These are phyloP conservation scores for Scaptomyza graminum DNA, from an alignment of 1,140 invertebrate genomes.

Conservation along the genomic window DNA sequence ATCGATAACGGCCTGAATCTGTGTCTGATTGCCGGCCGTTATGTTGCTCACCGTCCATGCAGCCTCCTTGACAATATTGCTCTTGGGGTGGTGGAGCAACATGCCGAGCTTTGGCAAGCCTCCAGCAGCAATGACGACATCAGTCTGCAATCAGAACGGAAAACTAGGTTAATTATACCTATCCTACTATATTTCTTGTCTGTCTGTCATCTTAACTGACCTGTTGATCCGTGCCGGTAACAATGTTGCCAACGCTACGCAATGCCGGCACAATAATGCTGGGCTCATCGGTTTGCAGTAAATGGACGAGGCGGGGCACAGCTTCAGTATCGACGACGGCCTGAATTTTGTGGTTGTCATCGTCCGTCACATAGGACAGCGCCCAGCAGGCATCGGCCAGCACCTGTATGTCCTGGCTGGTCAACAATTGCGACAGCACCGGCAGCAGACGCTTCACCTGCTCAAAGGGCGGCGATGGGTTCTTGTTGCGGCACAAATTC, in stretches of 20 bases:
- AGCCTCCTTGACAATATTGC: slow-evolving; percentile 94
- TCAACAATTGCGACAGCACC: slow-evolving; percentile 90
- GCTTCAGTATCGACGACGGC: slow-evolving; percentile 89
- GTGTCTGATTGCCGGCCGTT: slow-evolving; percentile 96
- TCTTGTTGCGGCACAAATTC: slow-evolving; percentile 96
- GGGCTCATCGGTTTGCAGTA: slow-evolving; percentile 89
- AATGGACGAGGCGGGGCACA: slow-evolving; percentile 90
- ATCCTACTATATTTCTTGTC: no score
- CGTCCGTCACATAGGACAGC: slow-evolving; percentile 97
- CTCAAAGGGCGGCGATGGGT: slow-evolving; percentile 92
- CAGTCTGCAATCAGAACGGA: slow-evolving; percentile 91
- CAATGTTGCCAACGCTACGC: slow-evolving; percentile 94
- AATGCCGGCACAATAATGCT: slow-evolving; percentile 95
- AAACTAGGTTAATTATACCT: slow-evolving; percentile 87
- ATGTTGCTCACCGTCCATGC: slow-evolving; percentile 99
- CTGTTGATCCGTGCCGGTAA: slow-evolving; percentile 91
- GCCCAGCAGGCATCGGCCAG: slow-evolving; percentile 98
- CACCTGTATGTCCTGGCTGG: slow-evolving; percentile 90
- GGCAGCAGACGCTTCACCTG: slow-evolving; percentile 92
- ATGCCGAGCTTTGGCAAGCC: slow-evolving; percentile 89
- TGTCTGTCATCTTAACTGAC: slow-evolving; percentile 79
- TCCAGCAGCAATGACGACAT: slow-evolving; percentile 92
- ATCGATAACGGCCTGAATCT: slow-evolving; percentile 97
- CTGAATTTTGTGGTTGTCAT: slow-evolving; percentile 96
- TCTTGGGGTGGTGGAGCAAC: slow-evolving; percentile 90